Evolutionary conservation across 2,888 invertebrate species (phyloP), one percentile per base, ranked within the genome.

Genomic region (Dryadula phaetusa): DNA sequence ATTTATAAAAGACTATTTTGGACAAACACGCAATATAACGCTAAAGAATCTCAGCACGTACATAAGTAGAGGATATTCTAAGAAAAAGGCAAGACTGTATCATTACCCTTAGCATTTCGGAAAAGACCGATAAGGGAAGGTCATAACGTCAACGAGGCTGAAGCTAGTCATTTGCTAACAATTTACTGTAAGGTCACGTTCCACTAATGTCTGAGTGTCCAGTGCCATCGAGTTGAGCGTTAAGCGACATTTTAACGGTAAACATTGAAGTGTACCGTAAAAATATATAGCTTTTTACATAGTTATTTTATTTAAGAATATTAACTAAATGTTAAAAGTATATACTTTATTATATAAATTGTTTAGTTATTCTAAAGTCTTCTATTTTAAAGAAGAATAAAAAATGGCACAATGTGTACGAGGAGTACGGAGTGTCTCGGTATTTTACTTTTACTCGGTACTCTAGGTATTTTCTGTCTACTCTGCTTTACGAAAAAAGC

Each of bases 161-260:
- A 69, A 67, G 67, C 63, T 52, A 82, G 67, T 61, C 53, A 61
- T 70, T 69, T 66, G 66, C 60, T 66, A 69, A 66, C 66, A 63
- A 66, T 64, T 66, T 63, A 67, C 82, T 79, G 76, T 72, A 74
- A 81, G 81, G 82, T 84, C 88, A 89, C 88, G 88, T 88, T 84
- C 86, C 62, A 75, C 86, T 86, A 88, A 89, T 88, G 88, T 88
- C 87, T 86, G 84, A 83, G 79, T 79, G 69, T 46, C 70, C 67
- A 69, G 63, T 47, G 58, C 58, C 58, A 52, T 60, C 8, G 20
- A 54, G 63, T 46, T 40, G 40, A 62, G 63, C 46, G 65, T 64
- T 64, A 52, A 49, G 6, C 28, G 54, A 16, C 60, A 22, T 47
- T 62, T 47, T 62, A 40, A 34, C 46, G 40, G 49, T 62, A 60